phyloP scores from a whole-genome alignment of 2,113 vertebrate species.

The Vimba vimba region DNA sequence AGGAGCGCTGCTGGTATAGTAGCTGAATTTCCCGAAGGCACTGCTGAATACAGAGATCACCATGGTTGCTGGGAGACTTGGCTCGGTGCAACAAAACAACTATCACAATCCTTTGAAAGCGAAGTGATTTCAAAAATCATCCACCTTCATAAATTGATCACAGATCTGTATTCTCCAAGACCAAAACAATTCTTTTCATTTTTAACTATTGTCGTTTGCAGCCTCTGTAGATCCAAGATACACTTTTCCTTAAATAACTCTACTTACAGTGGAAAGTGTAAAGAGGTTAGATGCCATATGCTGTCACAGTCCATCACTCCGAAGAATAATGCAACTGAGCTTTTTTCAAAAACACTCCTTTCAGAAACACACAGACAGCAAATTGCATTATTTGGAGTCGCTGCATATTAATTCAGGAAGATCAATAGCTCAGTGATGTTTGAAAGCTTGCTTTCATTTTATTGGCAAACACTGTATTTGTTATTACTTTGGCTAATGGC shows the following conservation, averaged over 20 bases:
- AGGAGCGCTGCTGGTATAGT: not conserved
- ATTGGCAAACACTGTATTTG: constrained; percentile 49
- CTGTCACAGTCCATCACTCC: constrained; percentile 43
- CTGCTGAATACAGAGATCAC: constrained; percentile 9
- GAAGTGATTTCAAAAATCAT: not conserved
- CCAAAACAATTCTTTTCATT: not conserved
- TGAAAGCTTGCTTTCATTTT: constrained; percentile 49
- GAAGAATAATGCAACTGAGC: constrained; percentile 10
- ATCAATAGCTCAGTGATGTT: constrained; percentile 57
- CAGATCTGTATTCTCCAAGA: not conserved
- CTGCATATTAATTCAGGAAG: constrained; percentile 43
- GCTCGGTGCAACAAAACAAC: not conserved
- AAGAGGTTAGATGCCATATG: constrained; percentile 11
- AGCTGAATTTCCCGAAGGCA: constrained; percentile 7
- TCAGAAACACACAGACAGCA: constrained; percentile 23
- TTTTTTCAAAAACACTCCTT: constrained; percentile 39
- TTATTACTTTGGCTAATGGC: constrained; percentile 51
- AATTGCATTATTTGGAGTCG: constrained; percentile 36
- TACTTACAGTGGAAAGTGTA: constrained; percentile 30
- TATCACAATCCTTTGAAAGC: not conserved
- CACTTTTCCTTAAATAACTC: not conserved
- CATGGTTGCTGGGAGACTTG: constrained; percentile 15
- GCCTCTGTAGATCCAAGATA: not conserved
- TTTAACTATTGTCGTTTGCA: not conserved
- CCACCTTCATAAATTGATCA: not conserved